Base-by-base conservation (phyloP, 2,113 vertebrate species). In the Equus przewalskii region DNA sequence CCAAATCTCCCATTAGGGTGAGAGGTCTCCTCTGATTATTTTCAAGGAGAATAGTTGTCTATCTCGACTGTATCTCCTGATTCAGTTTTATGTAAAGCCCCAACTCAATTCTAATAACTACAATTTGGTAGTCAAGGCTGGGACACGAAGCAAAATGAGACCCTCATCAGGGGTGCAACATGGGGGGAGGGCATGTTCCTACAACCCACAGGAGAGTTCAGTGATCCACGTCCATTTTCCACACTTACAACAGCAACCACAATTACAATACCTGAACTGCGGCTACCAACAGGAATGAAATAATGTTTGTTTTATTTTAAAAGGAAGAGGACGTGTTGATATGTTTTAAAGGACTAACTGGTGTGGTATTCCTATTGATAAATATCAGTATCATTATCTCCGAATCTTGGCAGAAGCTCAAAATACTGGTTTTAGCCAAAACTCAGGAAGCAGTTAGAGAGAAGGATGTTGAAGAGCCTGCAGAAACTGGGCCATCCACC, bases 331-430 rank as follows among this genome's bases (percentile, higher is more conserved):
- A 72, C 28, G 3, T 12, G 28, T 2, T 8, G 21, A 8, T 6
- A 8, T 5, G 4, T 11, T 41, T 30, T 18, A 16, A 49, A 75
- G 26, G n/a, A 24, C 44, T 6, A 6, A 41, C 19, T 8, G n/a
- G 0, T 1, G 11, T 0, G 2, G 26, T 36, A 16, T 6, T 44
- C 54, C 41, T 12, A 10, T 2, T 1, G 21, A 0, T 3, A 13
- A 64, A 7, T 7, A 15, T 26, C 30, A 36, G 80, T 2, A 0
- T 12, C 15, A 4, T 54, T 16, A 10, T 13, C 3, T 56, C 69
- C 26, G 56, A 58, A 56, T 33, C 16, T 14, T 14, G 12, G 56
- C 2, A 4, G 12, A 30, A 54, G 51, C 30, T 80, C 18, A 22
- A 58, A 70, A 26, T 33, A 41, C 3, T 19, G 2, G 7, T 16